Base-by-base conservation (phyloP, 2,888 invertebrate genomes). In the Orthosia gracilis region DNA sequence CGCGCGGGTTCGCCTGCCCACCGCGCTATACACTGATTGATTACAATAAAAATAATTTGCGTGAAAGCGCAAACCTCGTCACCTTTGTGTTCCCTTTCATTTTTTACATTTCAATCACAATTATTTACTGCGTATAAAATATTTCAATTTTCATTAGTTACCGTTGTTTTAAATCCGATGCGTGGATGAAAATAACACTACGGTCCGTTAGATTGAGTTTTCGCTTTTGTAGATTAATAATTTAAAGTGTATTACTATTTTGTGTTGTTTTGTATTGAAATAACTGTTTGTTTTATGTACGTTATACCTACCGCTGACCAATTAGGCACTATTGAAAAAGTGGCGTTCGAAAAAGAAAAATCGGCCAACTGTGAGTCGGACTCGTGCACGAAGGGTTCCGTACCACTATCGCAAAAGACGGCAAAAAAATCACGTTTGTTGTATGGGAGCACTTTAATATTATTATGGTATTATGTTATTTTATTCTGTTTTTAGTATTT, bases 31-130 rank as follows among this genome's bases (percentile, higher is more conserved):
- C 89, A 83, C 89, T 92, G 91, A 92, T 93, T 94, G 92, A 92
- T 93, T 91, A 91, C 91, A 92, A 91, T 92, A 89, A 91, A n/a
- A 93, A 92, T 92, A 89, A 91, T 92, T 92, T 91, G 90, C 85
- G 89, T 92, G 89, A 91, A 92, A 90, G 90, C 86, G 81, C 76
- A 89, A 89, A 91, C 87, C 89, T 91, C 87, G 86, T 87, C 87
- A 87, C 85, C 86, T 82, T 80, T 84, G 77, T 85, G 80, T 83
- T 80, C 72, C 61, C 78, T 73, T 74, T 55, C 58, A 59, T 76
- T 79, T 82, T 85, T 87, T 61, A 69, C 68, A 65, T 80, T 86
- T 78, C 76, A 85, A 84, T 85, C 78, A 82, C 80, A 66, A 73
- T 79, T 82, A 79, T 87, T 78, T 78, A 74, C 71, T 57, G 79